Conservation (phyloP, 2,113 vertebrate genomes). For the Atherinomorus stipes region DNA sequence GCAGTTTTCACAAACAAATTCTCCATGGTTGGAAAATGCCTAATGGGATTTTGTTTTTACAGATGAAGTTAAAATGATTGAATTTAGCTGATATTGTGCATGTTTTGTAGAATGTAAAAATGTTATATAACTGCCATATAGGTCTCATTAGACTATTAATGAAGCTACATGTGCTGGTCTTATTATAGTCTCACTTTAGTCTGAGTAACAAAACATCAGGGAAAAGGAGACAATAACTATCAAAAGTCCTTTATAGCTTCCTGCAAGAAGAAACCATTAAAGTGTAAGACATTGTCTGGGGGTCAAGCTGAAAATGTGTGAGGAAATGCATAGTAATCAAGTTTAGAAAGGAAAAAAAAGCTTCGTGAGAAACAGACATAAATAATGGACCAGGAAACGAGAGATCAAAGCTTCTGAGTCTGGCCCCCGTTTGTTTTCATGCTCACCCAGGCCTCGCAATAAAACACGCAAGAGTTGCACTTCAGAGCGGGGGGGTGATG, state of each 20-base stretch:
- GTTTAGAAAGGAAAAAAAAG: conserved; percentile 70
- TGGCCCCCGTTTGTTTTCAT: conserved; percentile 84
- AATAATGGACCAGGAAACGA: conserved; percentile 85
- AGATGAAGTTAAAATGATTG: not conserved
- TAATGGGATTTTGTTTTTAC: no score
- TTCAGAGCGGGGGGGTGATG: conserved; percentile 66
- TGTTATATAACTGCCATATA: not conserved
- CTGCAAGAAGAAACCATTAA: conserved; percentile 78
- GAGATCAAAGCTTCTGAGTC: conserved; percentile 82
- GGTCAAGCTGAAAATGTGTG: conserved; percentile 72
- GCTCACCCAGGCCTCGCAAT: conserved; percentile 77
- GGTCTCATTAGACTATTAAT: not conserved
- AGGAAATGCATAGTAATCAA: conserved; percentile 83
- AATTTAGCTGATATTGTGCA: not conserved
- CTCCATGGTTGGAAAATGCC: no score
- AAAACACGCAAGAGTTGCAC: conserved; percentile 81
- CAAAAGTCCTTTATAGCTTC: conserved; percentile 82
- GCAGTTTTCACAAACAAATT: not conserved
- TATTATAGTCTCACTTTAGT: not conserved
- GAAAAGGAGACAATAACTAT: conserved; percentile 56
- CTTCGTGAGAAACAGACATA: conserved; percentile 85
- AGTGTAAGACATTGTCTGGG: conserved; percentile 72
- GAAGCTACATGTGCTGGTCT: not conserved
- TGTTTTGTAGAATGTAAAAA: not conserved
- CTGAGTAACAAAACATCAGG: conserved; percentile 10